phyloP scores from a whole-genome alignment of 2,113 vertebrate genomes.

The Alectura lathami region DNA sequence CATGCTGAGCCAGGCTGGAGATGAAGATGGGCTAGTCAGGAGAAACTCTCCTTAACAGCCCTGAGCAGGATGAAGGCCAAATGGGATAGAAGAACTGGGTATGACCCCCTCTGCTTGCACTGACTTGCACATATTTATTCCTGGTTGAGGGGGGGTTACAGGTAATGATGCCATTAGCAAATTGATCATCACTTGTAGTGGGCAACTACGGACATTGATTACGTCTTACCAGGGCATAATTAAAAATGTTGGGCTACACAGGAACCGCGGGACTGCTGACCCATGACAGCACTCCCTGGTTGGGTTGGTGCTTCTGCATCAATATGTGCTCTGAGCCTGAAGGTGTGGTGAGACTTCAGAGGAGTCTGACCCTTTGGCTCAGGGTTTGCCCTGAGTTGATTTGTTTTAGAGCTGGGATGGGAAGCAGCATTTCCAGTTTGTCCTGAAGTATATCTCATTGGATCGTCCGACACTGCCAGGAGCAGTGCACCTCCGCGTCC shows the following conservation, averaged over 20 bases:
- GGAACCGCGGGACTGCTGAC: not conserved
- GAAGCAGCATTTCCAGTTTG: not conserved
- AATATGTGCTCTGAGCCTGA: not conserved
- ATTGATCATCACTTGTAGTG: not conserved
- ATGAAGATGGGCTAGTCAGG: not conserved
- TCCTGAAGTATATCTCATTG: not conserved
- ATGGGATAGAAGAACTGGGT: not conserved
- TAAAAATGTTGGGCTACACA: not conserved
- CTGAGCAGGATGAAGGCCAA: not conserved
- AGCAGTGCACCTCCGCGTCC: not conserved
- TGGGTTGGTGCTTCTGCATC: accelerated
- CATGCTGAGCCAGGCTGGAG: not conserved
- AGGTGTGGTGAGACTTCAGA: not conserved
- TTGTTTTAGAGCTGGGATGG: not conserved
- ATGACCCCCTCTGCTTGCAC: not conserved
- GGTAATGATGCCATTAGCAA: not conserved
- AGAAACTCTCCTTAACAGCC: not conserved
- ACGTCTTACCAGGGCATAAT: not conserved
- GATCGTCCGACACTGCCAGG: too few species aligned
- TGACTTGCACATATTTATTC: not conserved
- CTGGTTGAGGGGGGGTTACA: not conserved
- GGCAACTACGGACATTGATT: not conserved
- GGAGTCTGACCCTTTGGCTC: not conserved
- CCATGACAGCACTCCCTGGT: not conserved
- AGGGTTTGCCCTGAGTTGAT: not conserved